Base-by-base conservation (phyloP, 1,140 invertebrate genomes). In the Rhyzopertha dominica region DNA sequence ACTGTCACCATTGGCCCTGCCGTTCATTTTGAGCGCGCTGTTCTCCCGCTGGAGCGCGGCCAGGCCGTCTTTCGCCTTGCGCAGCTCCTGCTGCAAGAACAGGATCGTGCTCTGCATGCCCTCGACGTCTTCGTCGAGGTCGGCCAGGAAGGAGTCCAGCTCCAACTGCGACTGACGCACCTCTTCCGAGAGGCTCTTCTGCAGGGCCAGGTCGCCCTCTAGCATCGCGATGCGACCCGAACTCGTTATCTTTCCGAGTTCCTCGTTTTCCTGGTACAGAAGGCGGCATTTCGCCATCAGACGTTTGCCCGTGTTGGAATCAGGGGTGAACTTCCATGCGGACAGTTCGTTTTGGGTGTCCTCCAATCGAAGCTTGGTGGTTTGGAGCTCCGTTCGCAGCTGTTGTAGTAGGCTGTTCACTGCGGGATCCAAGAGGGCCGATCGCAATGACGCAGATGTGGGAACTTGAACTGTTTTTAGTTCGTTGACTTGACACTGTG, bases 241-340 rank as follows among this genome's bases (percentile, higher is more conserved):
- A 4, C 90, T 87, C 30, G 95, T 95, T 77, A 95, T 90, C 65
- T 92, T 88, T 13, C 95, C 95, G 9, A 99, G 73, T 65, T 98
- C 95, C 71, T 98, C 95, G 72, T 99, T 99, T 71, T 99, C 95
- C 50, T 96, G 92, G 65, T 97, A 88, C n/a, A 99, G 72, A 49
- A 95, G 74, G 47, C 92, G 78, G 64, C 95, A 98, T 69, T 96
- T 97, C 4, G 94, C 91, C 94, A 99, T 98, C 43, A 99, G 73
- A 49, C 94, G 82, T 73, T 98, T 98, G 13, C 95, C 95, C 24
- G 93, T 97, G 74, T 96, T 92, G 49, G 91, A 96, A 71, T 98
- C 95, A 20, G 95, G 91, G 13, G 94, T 98, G 66, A 98, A 98
- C 71, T 98, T 98, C 95, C 95, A 98, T 1, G 95, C 95, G 47